Evolutionary conservation across 2,888 invertebrate species (phyloP), one percentile per base, ranked within the genome.

Genomic region (Acronicta psi): DNA sequence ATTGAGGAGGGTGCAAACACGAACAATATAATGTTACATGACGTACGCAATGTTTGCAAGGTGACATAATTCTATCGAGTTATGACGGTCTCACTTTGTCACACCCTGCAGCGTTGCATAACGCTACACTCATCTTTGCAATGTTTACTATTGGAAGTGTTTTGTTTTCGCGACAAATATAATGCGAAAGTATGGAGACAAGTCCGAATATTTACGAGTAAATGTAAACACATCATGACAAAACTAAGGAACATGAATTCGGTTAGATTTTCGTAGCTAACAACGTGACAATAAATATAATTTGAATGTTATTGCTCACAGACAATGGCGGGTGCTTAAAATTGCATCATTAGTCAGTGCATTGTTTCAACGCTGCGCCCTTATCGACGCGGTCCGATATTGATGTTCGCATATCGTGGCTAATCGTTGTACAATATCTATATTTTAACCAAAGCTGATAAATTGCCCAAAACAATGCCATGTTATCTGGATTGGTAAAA

Each of bases 261-360:
- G 3, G 9, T 29, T 34, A 44, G 38, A 41, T 64, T 69, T 73
- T 23, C 17, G 43, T 57, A 56, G 31, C 29, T 23, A 69, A 45
- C 53, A 53, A 54, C 36, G 23, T 58, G 43, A 60, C 44, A 59
- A 54, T 54, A 56, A 63, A 59, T 51, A 42, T 51, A 52, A 59
- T 66, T 64, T 53, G 36, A 68, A 63, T 68, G 38, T 59, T 62
- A 38, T 42, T 59, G 14, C 45, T 58, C 47, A 23, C 66, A 69
- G 31, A 71, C 53, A 64, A 50, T 60, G 40, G 44, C 14, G 11
- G 37, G 36, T 60, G 49, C 55, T 64, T 65, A 59, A 69, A 77
- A 75, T 57, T 72, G 61, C 65, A 71, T 72, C 60, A 69, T 80
- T 69, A 74, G 65, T 70, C 66, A 69, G 51, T 55, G 69, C 63